A percentile compares a stretch with the other conserved stretches of the same genome.
Evolutionary conservation across 2,797 vertebrate genomes (phyloP).

Genomic region (Coilia nasus): DNA sequence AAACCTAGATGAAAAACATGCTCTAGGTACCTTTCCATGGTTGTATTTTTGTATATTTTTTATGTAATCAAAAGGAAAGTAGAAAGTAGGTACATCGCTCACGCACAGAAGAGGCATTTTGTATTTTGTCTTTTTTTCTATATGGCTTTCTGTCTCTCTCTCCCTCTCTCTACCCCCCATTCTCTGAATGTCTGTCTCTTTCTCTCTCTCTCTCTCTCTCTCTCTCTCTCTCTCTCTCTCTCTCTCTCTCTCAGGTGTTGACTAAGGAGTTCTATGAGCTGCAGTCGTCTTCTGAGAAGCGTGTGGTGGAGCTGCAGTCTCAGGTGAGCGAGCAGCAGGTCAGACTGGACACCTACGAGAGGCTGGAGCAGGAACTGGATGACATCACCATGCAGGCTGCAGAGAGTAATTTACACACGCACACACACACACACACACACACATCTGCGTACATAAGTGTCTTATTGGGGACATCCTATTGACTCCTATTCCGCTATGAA

Average conservation of each 20-base stretch:
- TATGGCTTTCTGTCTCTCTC: neutral
- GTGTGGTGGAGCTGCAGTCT: slow-evolving; percentile 83
- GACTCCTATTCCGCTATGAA: too few species aligned
- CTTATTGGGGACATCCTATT: too few species aligned
- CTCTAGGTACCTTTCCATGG: too few species aligned
- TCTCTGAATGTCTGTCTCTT: neutral
- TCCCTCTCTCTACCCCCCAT: neutral
- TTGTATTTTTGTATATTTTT: too few species aligned
- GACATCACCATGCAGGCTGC: slow-evolving; percentile 95
- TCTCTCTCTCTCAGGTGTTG: slow-evolving; percentile 78
- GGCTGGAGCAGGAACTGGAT: slow-evolving; percentile 92
- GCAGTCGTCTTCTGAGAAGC: slow-evolving; percentile 89
- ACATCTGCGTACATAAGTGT: too few species aligned
- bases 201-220: neutral
- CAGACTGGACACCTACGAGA: slow-evolving; percentile 89
- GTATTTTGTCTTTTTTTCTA: neutral
- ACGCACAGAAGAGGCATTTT: too few species aligned
- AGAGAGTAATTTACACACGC: slow-evolving; percentile 81
- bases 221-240: neutral
- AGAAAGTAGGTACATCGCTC: too few species aligned
- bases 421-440: too few species aligned
- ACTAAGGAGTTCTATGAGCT: slow-evolving; percentile 97
- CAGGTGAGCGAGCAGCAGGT: slow-evolving; percentile 87
- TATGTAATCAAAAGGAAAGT: too few species aligned
- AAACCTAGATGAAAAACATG: too few species aligned